phyloP scores from a whole-genome alignment of 2,113 vertebrate species.

The Pavo muticus region DNA sequence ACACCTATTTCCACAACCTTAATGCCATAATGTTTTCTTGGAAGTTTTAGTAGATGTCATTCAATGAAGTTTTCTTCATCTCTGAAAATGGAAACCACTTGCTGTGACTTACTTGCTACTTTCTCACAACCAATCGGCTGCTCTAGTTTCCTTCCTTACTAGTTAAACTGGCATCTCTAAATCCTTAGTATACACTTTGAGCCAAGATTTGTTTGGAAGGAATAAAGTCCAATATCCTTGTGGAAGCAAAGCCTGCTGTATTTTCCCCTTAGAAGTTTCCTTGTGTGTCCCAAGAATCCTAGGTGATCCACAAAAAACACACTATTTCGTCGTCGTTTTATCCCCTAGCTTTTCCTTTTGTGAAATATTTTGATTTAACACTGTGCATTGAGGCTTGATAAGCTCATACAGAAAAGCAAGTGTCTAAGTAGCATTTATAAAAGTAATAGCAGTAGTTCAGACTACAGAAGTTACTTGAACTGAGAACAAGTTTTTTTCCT shows the following conservation, averaged over 20 bases:
- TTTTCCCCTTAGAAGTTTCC: constrained; percentile 48
- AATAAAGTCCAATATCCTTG: constrained; percentile 4
- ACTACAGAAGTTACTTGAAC: background rate
- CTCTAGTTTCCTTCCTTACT: background rate
- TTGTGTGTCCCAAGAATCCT: background rate
- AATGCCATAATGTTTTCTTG: background rate
- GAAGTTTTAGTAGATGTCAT: background rate
- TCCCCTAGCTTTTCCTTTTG: background rate
- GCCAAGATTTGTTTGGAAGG: constrained; percentile 5
- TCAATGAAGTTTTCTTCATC: background rate
- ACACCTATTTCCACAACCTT: background rate
- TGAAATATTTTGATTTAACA: constrained; percentile 30
- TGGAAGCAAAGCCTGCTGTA: constrained; percentile 2
- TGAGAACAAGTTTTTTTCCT: background rate
- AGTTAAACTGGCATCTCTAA: constrained; percentile 10
- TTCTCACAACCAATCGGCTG: background rate
- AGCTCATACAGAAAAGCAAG: background rate
- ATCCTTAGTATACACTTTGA: background rate
- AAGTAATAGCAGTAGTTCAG: background rate
- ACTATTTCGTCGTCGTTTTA: constrained; percentile 23
- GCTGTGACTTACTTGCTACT: background rate
- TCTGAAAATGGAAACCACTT: background rate
- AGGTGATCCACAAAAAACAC: background rate
- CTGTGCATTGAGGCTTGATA: background rate
- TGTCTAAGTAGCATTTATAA: background rate